A percentile compares a stretch with the other conserved stretches of the same genome.
Evolutionary conservation across 2,888 invertebrate species (phyloP).

Genomic region (Ceraclea dissimilis): DNA sequence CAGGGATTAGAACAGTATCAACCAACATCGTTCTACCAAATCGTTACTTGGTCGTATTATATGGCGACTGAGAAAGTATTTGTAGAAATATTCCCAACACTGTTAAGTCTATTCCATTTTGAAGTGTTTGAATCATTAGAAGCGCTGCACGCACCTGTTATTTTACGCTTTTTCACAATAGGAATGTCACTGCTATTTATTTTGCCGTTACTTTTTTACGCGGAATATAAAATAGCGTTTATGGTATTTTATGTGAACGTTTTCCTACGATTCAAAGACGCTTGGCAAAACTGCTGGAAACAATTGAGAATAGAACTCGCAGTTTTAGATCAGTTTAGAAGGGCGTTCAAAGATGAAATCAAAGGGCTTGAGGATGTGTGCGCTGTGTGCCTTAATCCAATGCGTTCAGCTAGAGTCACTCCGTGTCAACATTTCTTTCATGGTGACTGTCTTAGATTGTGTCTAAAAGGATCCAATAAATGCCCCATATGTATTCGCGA

Average conservation of each 20-base stretch:
- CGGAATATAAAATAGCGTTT: conserved; percentile 46
- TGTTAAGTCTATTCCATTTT: conserved; percentile 51
- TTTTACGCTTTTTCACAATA: conserved; percentile 54
- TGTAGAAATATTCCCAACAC: conserved; percentile 55
- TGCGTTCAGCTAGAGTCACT: conserved; percentile 66
- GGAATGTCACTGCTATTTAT: conserved; percentile 50
- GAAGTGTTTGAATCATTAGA: conserved; percentile 66
- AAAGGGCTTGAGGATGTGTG: conserved; percentile 67
- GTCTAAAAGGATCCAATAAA: conserved; percentile 59
- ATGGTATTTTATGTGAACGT: conserved; percentile 58
- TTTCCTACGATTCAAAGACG: conserved; percentile 57
- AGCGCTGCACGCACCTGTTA: conserved; percentile 58
- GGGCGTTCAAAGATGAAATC: conserved; percentile 60
- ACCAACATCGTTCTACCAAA: conserved; percentile 58
- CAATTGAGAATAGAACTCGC: conserved; percentile 53
- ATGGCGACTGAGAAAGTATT: conserved; percentile 65
- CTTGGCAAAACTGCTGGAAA: conserved; percentile 47
- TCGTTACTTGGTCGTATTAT: conserved; percentile 62
- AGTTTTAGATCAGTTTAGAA: conserved; percentile 53
- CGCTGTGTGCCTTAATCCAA: conserved; percentile 64
- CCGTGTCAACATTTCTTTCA: conserved; percentile 77
- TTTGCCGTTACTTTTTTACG: conserved; percentile 48
- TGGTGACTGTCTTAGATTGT: conserved; percentile 65
- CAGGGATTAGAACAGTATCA: conserved; percentile 68
- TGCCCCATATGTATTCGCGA: conserved; percentile 72